Evolutionary conservation across 2,113 vertebrate species (phyloP), one percentile per base, ranked within the genome.

Genomic region (Misgurnus mizolepis): DNA sequence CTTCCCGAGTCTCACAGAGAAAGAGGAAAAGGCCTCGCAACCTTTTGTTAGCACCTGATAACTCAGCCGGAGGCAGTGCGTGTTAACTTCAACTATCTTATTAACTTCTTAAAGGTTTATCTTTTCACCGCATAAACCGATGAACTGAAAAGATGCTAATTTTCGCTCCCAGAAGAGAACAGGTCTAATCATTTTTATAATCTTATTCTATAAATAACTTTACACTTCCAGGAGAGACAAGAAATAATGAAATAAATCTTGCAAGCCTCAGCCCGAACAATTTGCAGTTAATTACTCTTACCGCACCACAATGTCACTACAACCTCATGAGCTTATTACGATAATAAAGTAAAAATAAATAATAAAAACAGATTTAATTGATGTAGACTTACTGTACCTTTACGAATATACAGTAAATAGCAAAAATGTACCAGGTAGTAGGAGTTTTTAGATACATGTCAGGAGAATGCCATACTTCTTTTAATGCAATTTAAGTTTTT

Each of bases 11-110:
- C 65, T 53, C 66, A 49, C 50, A 53, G 69, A 68, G 69, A 68
- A 78, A 74, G 65, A 53, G 34, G 69, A 79, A 79, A 82, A 56
- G 66, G 60, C 69, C 65, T 81, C 76, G 55, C 70, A 76, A 66
- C 70, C 76, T 79, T 84, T 81, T 69, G 56, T 81, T 78, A 49
- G 53, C 76, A 79, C 47, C 65, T 47, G 47, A 15, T 14, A 53
- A 74, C 68, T 34, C 27, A 34, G 27, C 27, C 3, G 27, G 27
- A 34, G 27, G 69, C 66, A 60, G 17, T 22, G 17, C 69, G 40
- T 62, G 70, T 78, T 82, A 84, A 81, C 68, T 74, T 78, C 62
- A 73, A 71, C 41, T 55, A 60, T 47, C 14, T 17, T 34, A 82
- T 78, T 56, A 82, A 71, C 34, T 73, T 64, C 75, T 69, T 58